Percentiles rank a stretch among this genome's conserved stretches.
Evolutionary conservation across 2,888 invertebrate species (phyloP).

Genomic region (Gari tellinella): DNA sequence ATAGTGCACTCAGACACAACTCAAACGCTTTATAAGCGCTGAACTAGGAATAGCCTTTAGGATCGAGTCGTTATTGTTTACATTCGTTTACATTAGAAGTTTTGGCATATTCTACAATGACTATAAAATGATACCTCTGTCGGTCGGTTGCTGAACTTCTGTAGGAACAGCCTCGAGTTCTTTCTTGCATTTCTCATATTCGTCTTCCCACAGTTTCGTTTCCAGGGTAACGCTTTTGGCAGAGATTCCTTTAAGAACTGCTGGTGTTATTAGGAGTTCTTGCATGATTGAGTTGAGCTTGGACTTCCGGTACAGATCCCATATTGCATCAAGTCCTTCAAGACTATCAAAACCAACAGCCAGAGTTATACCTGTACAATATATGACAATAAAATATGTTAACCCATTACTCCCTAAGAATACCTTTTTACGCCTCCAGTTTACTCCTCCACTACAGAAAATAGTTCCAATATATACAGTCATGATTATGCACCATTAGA

Average conservation of each 20-base stretch:
- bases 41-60: too few relatives aligned
- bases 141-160: conserved; percentile 30
- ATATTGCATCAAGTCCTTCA: conserved; percentile 66
- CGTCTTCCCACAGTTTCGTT: conserved; percentile 76
- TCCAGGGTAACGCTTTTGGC: conserved; percentile 65
- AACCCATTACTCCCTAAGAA: too few relatives aligned
- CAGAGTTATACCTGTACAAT: conserved; percentile 69
- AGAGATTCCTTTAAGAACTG: conserved; percentile 57
- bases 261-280: conserved; percentile 66
- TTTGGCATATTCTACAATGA: background rate
- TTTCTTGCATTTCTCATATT: conserved; percentile 67
- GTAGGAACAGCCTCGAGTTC: conserved; percentile 56
- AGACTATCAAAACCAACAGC: conserved; percentile 71
- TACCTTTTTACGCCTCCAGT: too few relatives aligned
- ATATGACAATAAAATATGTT: too few relatives aligned
- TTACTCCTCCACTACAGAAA: too few relatives aligned
- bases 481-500: too few relatives aligned
- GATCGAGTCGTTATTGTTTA: background rate
- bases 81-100: background rate
- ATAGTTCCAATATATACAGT: too few relatives aligned
- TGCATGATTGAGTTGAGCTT: conserved; percentile 67
- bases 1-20: too few relatives aligned
- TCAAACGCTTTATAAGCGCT: too few relatives aligned
- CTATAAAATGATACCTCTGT: conserved; percentile 27
- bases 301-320: conserved; percentile 61